A percentile compares a stretch with the other conserved stretches of the same genome.
Evolutionary conservation across 2,888 invertebrate genomes (phyloP).

Genomic region (Penaeus monodon): DNA sequence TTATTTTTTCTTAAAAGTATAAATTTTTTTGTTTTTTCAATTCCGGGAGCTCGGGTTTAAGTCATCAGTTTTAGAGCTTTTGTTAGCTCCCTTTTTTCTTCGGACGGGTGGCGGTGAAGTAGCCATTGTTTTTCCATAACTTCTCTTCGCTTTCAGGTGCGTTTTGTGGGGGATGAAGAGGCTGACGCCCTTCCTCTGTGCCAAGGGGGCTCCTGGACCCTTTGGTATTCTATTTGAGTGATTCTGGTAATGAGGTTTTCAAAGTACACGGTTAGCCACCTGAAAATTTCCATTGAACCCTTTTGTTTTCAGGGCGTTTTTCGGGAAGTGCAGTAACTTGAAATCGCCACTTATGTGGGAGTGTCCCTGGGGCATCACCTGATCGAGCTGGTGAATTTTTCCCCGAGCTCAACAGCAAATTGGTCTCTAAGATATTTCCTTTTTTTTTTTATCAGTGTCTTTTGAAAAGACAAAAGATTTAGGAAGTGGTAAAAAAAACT

Average conservation of each 20-base stretch:
- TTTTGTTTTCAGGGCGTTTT: constrained; percentile 40
- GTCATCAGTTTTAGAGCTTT: constrained; percentile 31
- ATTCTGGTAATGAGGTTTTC: background rate
- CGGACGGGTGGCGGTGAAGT: constrained; percentile 3
- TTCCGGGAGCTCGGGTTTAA: constrained; percentile 43
- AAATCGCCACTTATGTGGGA: constrained; percentile 43
- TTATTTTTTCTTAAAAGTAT: constrained; percentile 41
- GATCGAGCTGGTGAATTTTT: constrained; percentile 43
- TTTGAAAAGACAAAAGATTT: constrained; percentile 36
- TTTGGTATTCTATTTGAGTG: constrained; percentile 29
- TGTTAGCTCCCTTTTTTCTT: constrained; percentile 20
- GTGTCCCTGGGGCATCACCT: constrained; percentile 43
- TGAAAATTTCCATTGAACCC: background rate
- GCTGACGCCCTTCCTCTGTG: constrained; percentile 4
- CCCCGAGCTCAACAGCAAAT: constrained; percentile 39
- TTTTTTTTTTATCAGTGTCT: constrained; percentile 33
- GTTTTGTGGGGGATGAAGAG: constrained; percentile 4
- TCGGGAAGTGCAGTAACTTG: constrained; percentile 41
- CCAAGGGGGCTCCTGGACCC: background rate
- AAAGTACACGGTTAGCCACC: too few species aligned
- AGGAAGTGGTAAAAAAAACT: background rate
- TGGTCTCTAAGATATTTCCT: constrained; percentile 54
- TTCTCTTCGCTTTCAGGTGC: background rate
- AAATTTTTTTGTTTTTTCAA: constrained; percentile 41
- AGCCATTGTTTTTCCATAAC: background rate